A percentile compares a stretch with the other conserved stretches of the same genome.
Evolutionary conservation across 2,797 vertebrate species (phyloP).

Genomic region (Macropodus opercularis): DNA sequence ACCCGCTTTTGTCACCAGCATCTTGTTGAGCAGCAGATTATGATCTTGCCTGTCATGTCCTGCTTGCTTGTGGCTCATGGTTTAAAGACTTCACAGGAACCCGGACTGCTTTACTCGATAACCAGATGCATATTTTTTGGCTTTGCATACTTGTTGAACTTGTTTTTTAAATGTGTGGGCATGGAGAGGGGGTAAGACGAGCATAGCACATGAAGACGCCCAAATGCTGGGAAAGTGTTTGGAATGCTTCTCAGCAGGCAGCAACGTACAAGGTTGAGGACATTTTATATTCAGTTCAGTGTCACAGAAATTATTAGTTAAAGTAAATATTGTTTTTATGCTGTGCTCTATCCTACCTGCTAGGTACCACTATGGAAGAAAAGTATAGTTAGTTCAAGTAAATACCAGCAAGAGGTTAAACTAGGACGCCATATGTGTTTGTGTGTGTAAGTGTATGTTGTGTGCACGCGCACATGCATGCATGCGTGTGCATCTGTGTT

Average conservation of each 20-base stretch:
- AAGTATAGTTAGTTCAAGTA: constrained; percentile 52
- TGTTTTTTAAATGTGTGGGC: constrained; percentile 79
- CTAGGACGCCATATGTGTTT: constrained; percentile 75
- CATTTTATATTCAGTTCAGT: constrained; percentile 24
- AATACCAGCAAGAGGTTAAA: constrained; percentile 78
- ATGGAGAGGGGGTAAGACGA: constrained; percentile 62
- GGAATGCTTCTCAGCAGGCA: constrained; percentile 47
- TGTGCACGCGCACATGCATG: constrained; percentile 34
- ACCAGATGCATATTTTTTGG: constrained; percentile 76
- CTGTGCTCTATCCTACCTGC: constrained; percentile 26
- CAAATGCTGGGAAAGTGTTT: constrained; percentile 67
- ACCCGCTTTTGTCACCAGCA: constrained; percentile 21
- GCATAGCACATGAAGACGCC: constrained; percentile 71
- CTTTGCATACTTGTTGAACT: constrained; percentile 80
- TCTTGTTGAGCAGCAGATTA: constrained; percentile 57
- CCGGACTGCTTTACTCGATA: constrained; percentile 61
- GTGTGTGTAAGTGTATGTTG: constrained; percentile 50
- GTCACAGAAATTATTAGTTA: constrained; percentile 32
- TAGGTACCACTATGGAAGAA: constrained; percentile 28
- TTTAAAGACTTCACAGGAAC: constrained; percentile 52
- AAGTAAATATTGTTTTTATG: constrained; percentile 25
- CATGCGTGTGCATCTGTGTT: constrained; percentile 69
- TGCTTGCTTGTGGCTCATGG: constrained; percentile 49
- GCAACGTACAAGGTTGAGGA: constrained; percentile 13
- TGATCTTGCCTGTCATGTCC: constrained; percentile 59